Base-by-base conservation (phyloP, 23 tunicate genomes). In the Botrylloides violaceus region DNA sequence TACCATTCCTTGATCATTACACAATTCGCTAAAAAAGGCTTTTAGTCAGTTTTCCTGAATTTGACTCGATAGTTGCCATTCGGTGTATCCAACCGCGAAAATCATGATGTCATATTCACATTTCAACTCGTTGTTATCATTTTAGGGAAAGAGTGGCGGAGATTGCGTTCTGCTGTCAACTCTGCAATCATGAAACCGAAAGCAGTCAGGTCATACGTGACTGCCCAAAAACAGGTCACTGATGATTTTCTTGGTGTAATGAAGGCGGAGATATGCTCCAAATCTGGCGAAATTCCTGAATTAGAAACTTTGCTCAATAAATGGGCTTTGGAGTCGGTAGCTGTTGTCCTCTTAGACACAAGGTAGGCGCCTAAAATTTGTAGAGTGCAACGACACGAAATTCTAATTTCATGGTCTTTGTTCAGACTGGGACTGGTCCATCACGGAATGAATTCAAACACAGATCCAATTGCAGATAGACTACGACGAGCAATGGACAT, bases 311-410 rank as follows among this genome's bases (percentile, higher is more conserved):
- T 64, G 71, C 62, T 90, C 24, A 90, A 83, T 73, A 66, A 78
- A 25, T 90, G 97, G 97, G 97, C 97, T 1, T 68, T 90, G 57
- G 97, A 90, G 58, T 90, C 97, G 1, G 83, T 90, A 3, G 97
- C 85, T 26, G 90, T 83, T 1, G 71, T 78, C 29, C 49, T 90
- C 35, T 81, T 90, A 2, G 88, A 90, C 58, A 76, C 79, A 19
- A 90, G 90, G 97, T 90, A 79, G 30, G 53, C 15, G 53, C 53
- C 43, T 49, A 24, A 5, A 60, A n/a, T 60, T 23, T 15, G 0
- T 23, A n/a, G n/a, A n/a, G 29, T 60, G n/a, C 31, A n/a, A 65
- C 31, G 23, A 65, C 21, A 65, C 7, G 71, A 65, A 24, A 60
- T 24, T 1, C 43, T 65, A 9, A 23, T 9, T 65, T 18, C 29